Conservation (phyloP, 2,113 vertebrate genomes). For the Vombatus ursinus region DNA sequence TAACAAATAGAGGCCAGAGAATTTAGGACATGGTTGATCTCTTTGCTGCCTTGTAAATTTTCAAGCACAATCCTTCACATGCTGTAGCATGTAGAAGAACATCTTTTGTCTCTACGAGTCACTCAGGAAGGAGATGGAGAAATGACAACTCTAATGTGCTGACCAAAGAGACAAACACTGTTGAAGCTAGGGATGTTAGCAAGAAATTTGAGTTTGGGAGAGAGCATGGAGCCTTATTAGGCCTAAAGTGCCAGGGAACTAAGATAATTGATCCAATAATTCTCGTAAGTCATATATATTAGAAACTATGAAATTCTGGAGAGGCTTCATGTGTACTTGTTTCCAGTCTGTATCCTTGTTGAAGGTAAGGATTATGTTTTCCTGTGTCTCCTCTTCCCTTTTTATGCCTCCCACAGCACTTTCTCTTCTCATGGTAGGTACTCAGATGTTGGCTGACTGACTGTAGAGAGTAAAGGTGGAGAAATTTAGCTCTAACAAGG, state of each 20-base stretch:
- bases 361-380: neutral
- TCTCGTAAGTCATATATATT: neutral
- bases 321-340: neutral
- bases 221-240: neutral
- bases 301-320: neutral
- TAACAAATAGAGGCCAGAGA: slow-evolving; percentile 37
- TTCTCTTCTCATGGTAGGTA: neutral
- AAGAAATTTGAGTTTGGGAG: neutral
- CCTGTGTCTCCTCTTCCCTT: neutral
- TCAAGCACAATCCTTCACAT: slow-evolving; percentile 57
- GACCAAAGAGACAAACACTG: slow-evolving; percentile 31
- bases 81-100: slow-evolving; percentile 41
- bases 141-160: neutral
- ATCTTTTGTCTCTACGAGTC: slow-evolving; percentile 66
- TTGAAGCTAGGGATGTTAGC: slow-evolving; percentile 11
- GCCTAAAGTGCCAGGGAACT: neutral
- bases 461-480: neutral
- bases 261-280: slow-evolving; percentile 8
- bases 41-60: slow-evolving; percentile 53
- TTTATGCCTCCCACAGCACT: neutral
- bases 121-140: slow-evolving; percentile 59
- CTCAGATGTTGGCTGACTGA: neutral
- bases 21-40: slow-evolving; percentile 59
- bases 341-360: fast-evolving
- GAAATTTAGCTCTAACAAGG: fast-evolving